Conservation (phyloP, 2,113 vertebrate genomes). For the Gallinago paraguaiae region DNA sequence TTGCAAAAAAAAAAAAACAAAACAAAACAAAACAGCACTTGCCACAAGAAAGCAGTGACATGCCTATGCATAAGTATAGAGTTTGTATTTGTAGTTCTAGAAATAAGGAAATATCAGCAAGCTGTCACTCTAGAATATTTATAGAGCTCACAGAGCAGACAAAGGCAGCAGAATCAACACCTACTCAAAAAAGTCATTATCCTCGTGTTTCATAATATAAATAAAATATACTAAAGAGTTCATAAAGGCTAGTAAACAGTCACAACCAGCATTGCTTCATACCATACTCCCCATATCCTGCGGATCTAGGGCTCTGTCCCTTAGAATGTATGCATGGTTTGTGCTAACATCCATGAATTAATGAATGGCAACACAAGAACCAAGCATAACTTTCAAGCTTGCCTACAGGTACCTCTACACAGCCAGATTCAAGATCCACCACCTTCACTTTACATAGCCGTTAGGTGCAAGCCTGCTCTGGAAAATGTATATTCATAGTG, state of each 20-base stretch:
- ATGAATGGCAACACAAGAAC: neutral
- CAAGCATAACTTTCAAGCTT: neutral
- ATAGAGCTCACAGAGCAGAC: neutral
- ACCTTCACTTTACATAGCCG: neutral
- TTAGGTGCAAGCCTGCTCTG: neutral
- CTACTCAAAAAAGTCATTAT: neutral
- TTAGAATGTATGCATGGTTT: neutral
- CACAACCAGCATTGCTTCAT: neutral
- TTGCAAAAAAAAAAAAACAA: neutral
- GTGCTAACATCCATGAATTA: neutral
- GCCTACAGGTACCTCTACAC: neutral
- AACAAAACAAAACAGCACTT: neutral
- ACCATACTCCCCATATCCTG: rapidly evolving
- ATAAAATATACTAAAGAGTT: neutral
- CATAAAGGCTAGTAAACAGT: neutral
- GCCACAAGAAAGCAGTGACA: neutral
- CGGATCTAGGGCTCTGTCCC: neutral
- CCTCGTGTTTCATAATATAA: neutral
- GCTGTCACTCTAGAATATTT: neutral
- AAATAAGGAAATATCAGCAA: neutral
- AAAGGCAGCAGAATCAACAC: neutral
- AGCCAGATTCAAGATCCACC: neutral
- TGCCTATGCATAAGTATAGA: neutral
- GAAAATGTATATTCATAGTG: rapidly evolving
- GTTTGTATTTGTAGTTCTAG: neutral